A percentile compares a stretch with the other conserved stretches of the same genome.
phyloP scores from a whole-genome alignment of 1,140 invertebrate genomes.

The Helicoverpa zea region DNA sequence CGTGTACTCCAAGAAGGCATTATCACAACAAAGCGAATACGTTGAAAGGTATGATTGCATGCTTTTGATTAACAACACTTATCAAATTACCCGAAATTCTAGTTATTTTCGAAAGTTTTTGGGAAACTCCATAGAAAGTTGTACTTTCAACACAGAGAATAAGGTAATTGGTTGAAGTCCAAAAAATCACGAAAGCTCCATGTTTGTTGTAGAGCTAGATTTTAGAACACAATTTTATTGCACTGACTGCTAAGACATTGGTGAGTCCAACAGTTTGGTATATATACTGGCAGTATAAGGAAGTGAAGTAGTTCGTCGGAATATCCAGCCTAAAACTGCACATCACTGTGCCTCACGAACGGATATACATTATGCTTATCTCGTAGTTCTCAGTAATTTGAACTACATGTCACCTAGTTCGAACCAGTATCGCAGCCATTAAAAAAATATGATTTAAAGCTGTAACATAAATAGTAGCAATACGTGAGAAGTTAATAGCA shows the following conservation, averaged over 20 bases:
- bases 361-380: too few species aligned
- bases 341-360: too few species aligned
- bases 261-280: too few species aligned
- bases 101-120: constrained; percentile 2
- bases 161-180: not conserved
- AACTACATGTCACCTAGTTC: too few species aligned
- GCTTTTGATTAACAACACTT: not conserved
- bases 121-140: constrained; percentile 8
- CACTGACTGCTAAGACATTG: too few species aligned
- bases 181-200: not conserved
- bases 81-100: not conserved
- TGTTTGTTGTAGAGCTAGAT: not conserved
- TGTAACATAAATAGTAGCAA: constrained; percentile 6
- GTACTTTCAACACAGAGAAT: not conserved
- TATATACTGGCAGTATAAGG: too few species aligned
- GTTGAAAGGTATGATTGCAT: constrained; percentile 74
- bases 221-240: too few species aligned
- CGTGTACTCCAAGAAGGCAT: constrained; percentile 82
- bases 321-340: too few species aligned
- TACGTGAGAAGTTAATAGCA: constrained; percentile 1
- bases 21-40: constrained; percentile 82
- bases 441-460: not conserved
- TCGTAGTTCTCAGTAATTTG: too few species aligned
- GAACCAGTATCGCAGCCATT: too few species aligned
- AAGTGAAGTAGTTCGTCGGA: too few species aligned